These are phyloP conservation scores for Lypha dubia DNA, from an alignment of 2,888 invertebrate species.

Conservation along the genomic window DNA sequence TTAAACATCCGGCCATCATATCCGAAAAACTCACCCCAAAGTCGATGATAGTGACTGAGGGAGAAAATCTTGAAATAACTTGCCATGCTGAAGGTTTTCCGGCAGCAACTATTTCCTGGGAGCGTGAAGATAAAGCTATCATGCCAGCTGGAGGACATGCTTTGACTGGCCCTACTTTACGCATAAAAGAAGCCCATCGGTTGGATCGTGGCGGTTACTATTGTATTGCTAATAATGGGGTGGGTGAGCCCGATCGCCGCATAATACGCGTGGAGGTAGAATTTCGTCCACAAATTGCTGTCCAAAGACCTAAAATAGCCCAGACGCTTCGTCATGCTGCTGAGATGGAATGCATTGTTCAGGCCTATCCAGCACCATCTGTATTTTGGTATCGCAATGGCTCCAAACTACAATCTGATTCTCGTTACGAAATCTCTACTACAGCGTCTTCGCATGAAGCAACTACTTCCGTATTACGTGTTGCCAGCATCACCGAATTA, in stretches of 20 bases:
- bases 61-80: slow-evolving; percentile 83
- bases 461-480: slow-evolving; percentile 81
- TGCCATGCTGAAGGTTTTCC: slow-evolving; percentile 92
- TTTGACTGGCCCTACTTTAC: slow-evolving; percentile 78
- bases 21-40: slow-evolving; percentile 79
- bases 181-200: slow-evolving; percentile 79
- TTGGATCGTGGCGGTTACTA: slow-evolving; percentile 82
- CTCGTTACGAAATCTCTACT: slow-evolving; percentile 79
- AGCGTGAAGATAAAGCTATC: slow-evolving; percentile 86
- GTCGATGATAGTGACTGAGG: slow-evolving; percentile 79
- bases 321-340: slow-evolving; percentile 79
- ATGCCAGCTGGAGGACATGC: slow-evolving; percentile 81
- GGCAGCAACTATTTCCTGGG: slow-evolving; percentile 88
- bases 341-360: slow-evolving; percentile 82
- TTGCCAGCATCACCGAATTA: slow-evolving; percentile 77
- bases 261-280: slow-evolving; percentile 81
- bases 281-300: slow-evolving; percentile 82
- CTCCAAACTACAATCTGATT: slow-evolving; percentile 78
- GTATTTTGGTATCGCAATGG: slow-evolving; percentile 82
- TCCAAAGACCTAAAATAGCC: slow-evolving; percentile 81
- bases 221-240: slow-evolving; percentile 82
- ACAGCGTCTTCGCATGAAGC: slow-evolving; percentile 81
- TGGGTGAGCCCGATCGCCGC: slow-evolving; percentile 80
- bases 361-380: slow-evolving; percentile 82
- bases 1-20: slow-evolving; percentile 81